These are phyloP conservation scores for Dinomys branickii DNA, from an alignment of 2,113 vertebrate genomes.

Conservation along the genomic window DNA sequence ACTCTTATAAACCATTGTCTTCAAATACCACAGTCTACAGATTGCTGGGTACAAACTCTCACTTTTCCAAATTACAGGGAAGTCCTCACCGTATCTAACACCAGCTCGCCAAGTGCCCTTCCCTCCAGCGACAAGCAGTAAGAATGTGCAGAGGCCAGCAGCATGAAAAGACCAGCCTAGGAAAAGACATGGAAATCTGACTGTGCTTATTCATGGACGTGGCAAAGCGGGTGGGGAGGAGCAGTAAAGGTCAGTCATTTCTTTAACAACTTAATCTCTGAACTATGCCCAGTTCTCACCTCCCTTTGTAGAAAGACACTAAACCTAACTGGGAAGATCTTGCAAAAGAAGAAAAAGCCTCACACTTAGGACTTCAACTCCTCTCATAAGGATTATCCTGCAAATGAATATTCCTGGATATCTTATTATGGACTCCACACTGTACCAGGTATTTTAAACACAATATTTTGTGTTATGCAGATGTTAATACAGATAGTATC, in stretches of 20 bases:
- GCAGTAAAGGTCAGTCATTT: constrained; percentile 13
- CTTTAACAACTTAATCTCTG: constrained; percentile 18
- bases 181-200: not conserved
- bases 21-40: not conserved
- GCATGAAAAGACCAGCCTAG: not conserved
- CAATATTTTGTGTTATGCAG: not conserved
- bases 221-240: not conserved
- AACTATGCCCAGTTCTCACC: constrained; percentile 18
- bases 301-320: constrained; percentile 12
- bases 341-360: not conserved
- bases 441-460: not conserved
- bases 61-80: constrained; percentile 39
- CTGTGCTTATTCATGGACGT: not conserved
- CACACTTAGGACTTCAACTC: not conserved
- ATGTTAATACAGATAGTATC: not conserved
- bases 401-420: not conserved
- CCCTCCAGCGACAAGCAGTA: not conserved
- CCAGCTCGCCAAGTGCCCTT: constrained; percentile 53
- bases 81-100: not conserved
- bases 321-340: not conserved
- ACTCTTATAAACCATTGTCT: constrained; percentile 10
- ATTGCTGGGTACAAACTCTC: not conserved
- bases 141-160: not conserved
- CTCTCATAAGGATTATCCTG: not conserved
- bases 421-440: not conserved